Percentiles rank a stretch among this genome's conserved stretches.
phyloP scores from a whole-genome alignment of 2,888 invertebrate species.

The Epinotia ramella region DNA sequence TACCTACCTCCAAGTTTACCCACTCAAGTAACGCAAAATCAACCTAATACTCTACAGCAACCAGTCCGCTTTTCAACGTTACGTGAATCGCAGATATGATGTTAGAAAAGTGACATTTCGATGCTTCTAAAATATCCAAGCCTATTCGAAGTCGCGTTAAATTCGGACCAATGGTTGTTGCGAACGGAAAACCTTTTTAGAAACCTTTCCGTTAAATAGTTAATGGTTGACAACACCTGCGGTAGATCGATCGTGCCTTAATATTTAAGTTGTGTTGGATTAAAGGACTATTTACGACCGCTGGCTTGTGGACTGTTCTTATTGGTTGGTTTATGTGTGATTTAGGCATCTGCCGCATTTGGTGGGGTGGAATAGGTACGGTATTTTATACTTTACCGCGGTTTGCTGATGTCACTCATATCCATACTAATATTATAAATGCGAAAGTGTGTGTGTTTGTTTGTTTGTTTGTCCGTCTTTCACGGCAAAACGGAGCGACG shows the following conservation, averaged over 20 bases:
- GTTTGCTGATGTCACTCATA: too few species aligned
- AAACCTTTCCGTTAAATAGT: slow-evolving; percentile 8
- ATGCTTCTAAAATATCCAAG: background rate
- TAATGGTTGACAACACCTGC: slow-evolving; percentile 33
- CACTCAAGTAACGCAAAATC: background rate
- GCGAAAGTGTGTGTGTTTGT: too few species aligned
- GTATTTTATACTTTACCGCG: too few species aligned
- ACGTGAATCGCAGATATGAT: background rate
- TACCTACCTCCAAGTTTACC: background rate
- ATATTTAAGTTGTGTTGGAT: slow-evolving; percentile 17
- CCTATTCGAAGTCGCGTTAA: background rate
- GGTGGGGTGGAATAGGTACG: too few species aligned
- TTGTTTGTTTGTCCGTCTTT: too few species aligned
- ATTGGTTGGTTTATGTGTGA: background rate
- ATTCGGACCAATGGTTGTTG: background rate
- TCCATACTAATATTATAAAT: too few species aligned
- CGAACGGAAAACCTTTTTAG: background rate
- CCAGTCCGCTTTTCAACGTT: background rate
- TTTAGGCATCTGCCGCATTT: too few species aligned
- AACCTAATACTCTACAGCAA: background rate
- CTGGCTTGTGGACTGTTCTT: slow-evolving; percentile 1
- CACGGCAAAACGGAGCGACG: too few species aligned
- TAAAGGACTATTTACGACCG: slow-evolving; percentile 14
- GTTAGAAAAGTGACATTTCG: background rate
- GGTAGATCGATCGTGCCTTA: background rate